Evolutionary conservation across 1,140 invertebrate species (phyloP).

Genomic region (Zaprionus tsacasi): DNA sequence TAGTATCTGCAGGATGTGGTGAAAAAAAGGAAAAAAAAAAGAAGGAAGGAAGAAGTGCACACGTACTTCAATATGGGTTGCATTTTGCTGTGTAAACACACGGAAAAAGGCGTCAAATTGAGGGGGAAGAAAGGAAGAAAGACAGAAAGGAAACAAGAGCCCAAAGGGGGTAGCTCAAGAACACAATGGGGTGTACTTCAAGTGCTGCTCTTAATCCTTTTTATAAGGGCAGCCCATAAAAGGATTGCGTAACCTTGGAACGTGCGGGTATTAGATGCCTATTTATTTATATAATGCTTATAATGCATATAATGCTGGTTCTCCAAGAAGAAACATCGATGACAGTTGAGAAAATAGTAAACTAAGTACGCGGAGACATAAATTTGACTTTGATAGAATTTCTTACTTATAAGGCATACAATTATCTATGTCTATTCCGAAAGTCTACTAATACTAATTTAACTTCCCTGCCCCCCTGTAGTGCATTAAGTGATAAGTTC

Average conservation of each 20-base stretch:
- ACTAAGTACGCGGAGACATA: constrained; percentile 1
- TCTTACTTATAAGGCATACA: background rate
- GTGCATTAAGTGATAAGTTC: constrained; percentile 43
- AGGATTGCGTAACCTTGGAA: constrained; percentile 62
- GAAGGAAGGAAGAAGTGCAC: constrained; percentile 1
- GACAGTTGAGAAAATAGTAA: background rate
- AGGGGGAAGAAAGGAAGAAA: constrained; percentile 47
- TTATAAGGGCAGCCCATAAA: constrained; percentile 64
- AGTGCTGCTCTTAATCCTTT: constrained; percentile 61
- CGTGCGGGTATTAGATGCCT: constrained; percentile 66
- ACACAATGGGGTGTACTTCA: constrained; percentile 49
- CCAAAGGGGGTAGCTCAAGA: constrained; percentile 5
- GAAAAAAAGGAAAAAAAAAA: constrained; percentile 17
- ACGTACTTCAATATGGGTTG: constrained; percentile 59
- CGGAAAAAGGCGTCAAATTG: constrained; percentile 71
- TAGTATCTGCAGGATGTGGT: constrained; percentile 60
- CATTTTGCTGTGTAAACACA: constrained; percentile 75
- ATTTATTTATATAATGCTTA: constrained; percentile 47
- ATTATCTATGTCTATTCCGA: background rate
- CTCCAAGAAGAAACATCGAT: background rate
- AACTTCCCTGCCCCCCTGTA: background rate
- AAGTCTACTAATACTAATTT: background rate
- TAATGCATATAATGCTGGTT: constrained; percentile 56
- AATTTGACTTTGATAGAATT: constrained; percentile 21
- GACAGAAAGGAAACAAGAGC: background rate